Conservation (phyloP, 1,140 invertebrate species). For the Drosophila tsacasi region DNA sequence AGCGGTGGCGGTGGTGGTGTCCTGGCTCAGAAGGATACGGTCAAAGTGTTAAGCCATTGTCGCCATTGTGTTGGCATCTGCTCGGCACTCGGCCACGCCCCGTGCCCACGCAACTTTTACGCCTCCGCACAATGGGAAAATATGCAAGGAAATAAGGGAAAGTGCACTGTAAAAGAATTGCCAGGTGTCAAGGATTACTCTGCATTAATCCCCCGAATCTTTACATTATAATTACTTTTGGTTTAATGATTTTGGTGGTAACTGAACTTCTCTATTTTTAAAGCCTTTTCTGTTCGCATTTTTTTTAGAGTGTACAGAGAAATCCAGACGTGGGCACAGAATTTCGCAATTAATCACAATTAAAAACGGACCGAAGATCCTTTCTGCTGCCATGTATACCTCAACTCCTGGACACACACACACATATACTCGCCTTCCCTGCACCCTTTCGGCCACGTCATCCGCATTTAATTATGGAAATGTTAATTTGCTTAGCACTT, state of each 20-base stretch:
- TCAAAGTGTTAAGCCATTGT: constrained; percentile 53
- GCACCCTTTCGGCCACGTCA: constrained; percentile 44
- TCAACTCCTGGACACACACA: not conserved
- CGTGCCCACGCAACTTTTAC: constrained; percentile 35
- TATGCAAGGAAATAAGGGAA: not conserved
- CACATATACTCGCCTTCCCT: not conserved
- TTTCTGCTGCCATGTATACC: constrained; percentile 3
- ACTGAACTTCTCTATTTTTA: not conserved
- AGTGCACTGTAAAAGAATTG: not conserved
- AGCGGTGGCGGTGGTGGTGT: not conserved
- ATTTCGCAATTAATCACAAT: constrained; percentile 50
- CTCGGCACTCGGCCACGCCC: constrained; percentile 18
- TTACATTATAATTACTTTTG: no score
- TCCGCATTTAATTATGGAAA: constrained; percentile 81
- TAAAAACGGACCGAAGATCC: constrained; percentile 36
- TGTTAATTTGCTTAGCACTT: constrained; percentile 82
- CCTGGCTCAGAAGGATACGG: constrained; percentile 16
- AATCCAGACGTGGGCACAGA: constrained; percentile 19
- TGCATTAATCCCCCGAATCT: no score
- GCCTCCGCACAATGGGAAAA: constrained; percentile 33
- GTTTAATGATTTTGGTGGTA: no score
- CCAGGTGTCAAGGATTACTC: not conserved
- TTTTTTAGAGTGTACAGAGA: not conserved
- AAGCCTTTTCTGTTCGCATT: not conserved
- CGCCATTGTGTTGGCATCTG: constrained; percentile 56